phyloP scores from a whole-genome alignment of 2,888 invertebrate genomes.

The Oscheius sp. region DNA sequence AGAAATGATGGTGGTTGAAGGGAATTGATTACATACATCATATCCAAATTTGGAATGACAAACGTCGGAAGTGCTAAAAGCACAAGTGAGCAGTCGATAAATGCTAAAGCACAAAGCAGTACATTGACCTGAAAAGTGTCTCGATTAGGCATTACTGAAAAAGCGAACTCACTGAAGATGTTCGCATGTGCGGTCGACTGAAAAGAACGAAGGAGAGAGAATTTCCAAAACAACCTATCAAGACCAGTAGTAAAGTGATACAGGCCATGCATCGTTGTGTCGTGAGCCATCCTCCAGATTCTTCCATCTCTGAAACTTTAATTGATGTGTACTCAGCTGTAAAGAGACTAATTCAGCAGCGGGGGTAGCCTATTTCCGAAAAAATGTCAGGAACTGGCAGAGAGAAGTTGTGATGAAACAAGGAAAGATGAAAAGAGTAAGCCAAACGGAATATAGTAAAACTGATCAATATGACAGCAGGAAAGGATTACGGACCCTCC shows the following conservation, averaged over 20 bases:
- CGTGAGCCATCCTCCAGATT: constrained; percentile 31
- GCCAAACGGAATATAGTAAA: not conserved
- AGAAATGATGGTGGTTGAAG: not conserved
- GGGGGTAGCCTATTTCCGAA: constrained; percentile 1
- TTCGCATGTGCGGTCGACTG: constrained; percentile 63
- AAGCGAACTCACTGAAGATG: constrained; percentile 54
- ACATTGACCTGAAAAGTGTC: constrained; percentile 58
- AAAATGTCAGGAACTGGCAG: not conserved
- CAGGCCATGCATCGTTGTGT: constrained; percentile 65
- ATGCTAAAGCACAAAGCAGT: constrained; percentile 65
- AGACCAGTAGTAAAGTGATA: constrained; percentile 60
- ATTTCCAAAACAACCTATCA: constrained; percentile 65
- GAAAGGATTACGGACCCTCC: no score
- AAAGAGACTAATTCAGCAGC: not conserved
- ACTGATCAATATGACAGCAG: no score
- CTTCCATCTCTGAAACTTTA: constrained; percentile 28
- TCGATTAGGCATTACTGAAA: not conserved
- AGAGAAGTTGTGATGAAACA: not conserved
- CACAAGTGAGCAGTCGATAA: constrained; percentile 67
- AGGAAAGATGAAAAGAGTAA: constrained; percentile 11
- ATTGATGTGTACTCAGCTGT: constrained; percentile 1
- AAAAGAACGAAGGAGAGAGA: constrained; percentile 62
- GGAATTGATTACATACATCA: constrained; percentile 48
- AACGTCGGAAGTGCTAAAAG: constrained; percentile 69
- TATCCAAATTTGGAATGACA: constrained; percentile 64